These are phyloP conservation scores for Acleris holmiana DNA, from an alignment of 2,888 invertebrate genomes.

Conservation along the genomic window DNA sequence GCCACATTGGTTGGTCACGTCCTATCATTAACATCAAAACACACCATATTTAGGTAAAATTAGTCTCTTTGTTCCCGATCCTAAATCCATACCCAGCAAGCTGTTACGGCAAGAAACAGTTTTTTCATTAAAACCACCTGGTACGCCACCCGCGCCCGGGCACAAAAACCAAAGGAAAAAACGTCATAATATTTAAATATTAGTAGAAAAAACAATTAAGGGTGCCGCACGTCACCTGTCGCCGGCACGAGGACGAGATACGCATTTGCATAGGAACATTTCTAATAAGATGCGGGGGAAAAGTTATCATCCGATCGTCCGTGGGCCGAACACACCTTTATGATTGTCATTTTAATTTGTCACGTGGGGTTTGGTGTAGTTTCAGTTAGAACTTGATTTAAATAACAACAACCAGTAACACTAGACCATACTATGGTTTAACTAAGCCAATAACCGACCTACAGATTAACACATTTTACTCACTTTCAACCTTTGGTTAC, in stretches of 20 bases:
- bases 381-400: no score
- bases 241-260: conserved; percentile 80
- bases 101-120: conserved; percentile 68
- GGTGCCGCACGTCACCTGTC: conserved; percentile 82
- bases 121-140: conserved; percentile 79
- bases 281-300: conserved; percentile 46
- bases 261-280: conserved; percentile 81
- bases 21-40: conserved; percentile 35
- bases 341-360: conserved; percentile 25
- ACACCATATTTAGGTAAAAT: conserved; percentile 34
- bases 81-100: conserved; percentile 57
- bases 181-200: conserved; percentile 83
- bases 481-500: no score
- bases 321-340: conserved; percentile 33
- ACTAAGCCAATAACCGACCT: no score
- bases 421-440: no score
- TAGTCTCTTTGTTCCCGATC: conserved; percentile 37
- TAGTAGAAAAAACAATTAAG: conserved; percentile 83
- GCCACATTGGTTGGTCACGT: conserved; percentile 22
- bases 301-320: conserved; percentile 34
- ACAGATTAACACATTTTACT: no score
- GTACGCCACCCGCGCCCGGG: conserved; percentile 76
- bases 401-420: no score
- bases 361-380: conserved; percentile 22
- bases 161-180: conserved; percentile 74